Evolutionary conservation across 1,140 invertebrate genomes (phyloP).

Genomic region (Meteorus sp.): DNA sequence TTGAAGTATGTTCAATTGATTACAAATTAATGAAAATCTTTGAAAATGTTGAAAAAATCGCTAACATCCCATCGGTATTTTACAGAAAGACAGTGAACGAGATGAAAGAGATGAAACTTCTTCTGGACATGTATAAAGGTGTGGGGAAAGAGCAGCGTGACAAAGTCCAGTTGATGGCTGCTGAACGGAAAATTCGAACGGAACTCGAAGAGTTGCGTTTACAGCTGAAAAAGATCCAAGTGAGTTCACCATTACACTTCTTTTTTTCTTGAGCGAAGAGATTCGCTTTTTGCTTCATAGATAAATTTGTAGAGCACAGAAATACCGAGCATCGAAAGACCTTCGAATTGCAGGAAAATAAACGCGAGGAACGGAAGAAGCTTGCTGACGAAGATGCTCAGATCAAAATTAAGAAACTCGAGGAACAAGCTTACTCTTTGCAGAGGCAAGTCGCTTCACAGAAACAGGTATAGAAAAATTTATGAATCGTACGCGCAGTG

Average conservation of each 20-base stretch:
- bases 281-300: conserved; percentile 14
- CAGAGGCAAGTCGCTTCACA: conserved; percentile 83
- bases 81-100: conserved; percentile 88
- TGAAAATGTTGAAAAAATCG: too few species aligned
- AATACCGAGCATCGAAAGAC: conserved; percentile 32
- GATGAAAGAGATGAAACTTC: conserved; percentile 89
- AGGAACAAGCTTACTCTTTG: conserved; percentile 85
- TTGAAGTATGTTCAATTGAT: conserved; percentile 71
- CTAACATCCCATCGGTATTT: neutral
- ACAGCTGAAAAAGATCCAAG: conserved; percentile 81
- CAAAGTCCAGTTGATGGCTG: conserved; percentile 94
- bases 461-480: conserved; percentile 67
- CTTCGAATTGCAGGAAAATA: conserved; percentile 72
- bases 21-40: conserved; percentile 1
- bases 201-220: conserved; percentile 89
- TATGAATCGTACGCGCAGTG: neutral
- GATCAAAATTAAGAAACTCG: conserved; percentile 91
- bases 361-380: conserved; percentile 89
- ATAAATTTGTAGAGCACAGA: conserved; percentile 22
- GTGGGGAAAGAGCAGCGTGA: conserved; percentile 95
- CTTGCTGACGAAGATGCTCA: conserved; percentile 93
- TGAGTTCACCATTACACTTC: conserved; percentile 33
- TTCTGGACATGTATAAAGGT: conserved; percentile 96
- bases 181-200: conserved; percentile 85
- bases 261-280: conserved; percentile 15